Base-by-base conservation (phyloP, 2,113 vertebrate species). In the Crotalus horridus region DNA sequence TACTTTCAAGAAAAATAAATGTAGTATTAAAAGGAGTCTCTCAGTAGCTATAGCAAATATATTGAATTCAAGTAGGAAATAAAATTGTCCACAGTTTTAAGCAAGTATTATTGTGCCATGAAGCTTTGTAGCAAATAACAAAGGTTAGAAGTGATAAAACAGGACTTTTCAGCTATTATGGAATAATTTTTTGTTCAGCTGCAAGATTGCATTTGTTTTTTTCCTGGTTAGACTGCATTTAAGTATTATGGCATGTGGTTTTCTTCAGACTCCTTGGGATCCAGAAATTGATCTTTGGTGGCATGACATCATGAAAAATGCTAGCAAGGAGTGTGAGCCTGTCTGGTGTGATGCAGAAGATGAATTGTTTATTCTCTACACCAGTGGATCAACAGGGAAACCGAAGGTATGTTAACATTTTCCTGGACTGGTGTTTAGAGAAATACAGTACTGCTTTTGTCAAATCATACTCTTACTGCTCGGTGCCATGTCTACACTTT, bases 321-420 rank as follows among this genome's bases (percentile, higher is more conserved):
- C 97, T 33, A 98, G 98, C 3, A 97, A 97, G 0, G 98, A 99
- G 95, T 99, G 98, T 55, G 99, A 99, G 61, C 99, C 99, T 0
- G 99, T 98, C 96, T 99, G 99, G 99, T 99, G 99, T 7, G 98
- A 99, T 0, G 97, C 99, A 0, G 99, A 99, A 96, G 99, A 99
- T 87, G 98, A 98, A 0, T 98, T 99, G 61, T 99, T 99, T 96
- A 98, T 99, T 95, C 98, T 99, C 85, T 99, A 99, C 94, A 99
- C 99, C 0, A 99, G 99, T 1, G 99, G 99, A 92, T 99, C 99
- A 1, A 99, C 99, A 0, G 99, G 99, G 26, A 99, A 99, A 95
- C 99, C 99, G 23, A 99, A 99, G 98, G 99, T 99, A 96, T 8
- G 89, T 88, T 33, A 69, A 69, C 74, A 87, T n/a, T 54, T 55